A percentile compares a stretch with the other conserved stretches of the same genome.
Evolutionary conservation across 2,888 invertebrate genomes (phyloP).

Genomic region (Epinotia nisella): DNA sequence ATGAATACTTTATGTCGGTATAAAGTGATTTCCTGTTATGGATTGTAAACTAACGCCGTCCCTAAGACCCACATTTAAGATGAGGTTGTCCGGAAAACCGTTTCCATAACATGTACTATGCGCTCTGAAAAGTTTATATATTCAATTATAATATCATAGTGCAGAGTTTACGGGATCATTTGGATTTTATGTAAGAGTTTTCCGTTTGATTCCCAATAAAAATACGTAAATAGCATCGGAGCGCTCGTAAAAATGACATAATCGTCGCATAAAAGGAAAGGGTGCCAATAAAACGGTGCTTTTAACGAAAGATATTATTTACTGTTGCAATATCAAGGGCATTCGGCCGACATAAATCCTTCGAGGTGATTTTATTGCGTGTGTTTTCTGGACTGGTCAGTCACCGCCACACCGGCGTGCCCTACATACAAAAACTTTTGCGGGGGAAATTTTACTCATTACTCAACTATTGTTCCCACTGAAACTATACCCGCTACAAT

Average conservation of each 20-base stretch:
- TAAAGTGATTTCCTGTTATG: conserved; percentile 31
- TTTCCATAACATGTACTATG: conserved; percentile 29
- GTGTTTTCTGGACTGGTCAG: conserved; percentile 48
- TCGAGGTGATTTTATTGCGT: conserved; percentile 63
- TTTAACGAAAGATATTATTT: conserved; percentile 79
- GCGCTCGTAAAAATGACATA: conserved; percentile 78
- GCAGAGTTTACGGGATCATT: conserved; percentile 45
- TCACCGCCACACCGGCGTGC: conserved; percentile 33
- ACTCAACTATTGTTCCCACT: conserved; percentile 3
- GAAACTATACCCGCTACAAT: conserved; percentile 8
- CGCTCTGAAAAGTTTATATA: conserved; percentile 16
- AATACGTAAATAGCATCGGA: conserved; percentile 68
- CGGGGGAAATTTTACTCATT: conserved; percentile 16
- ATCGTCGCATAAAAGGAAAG: conserved; percentile 78
- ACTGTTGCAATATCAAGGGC: conserved; percentile 73
- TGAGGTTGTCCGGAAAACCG: conserved; percentile 19
- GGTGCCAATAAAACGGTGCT: conserved; percentile 77
- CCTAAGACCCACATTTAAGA: conserved; percentile 13
- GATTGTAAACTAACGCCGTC: conserved; percentile 21
- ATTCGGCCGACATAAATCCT: conserved; percentile 63
- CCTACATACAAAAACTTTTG: neutral
- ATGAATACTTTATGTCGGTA: conserved; percentile 22
- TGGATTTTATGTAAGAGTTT: conserved; percentile 51
- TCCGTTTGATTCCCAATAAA: conserved; percentile 74
- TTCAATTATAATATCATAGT: conserved; percentile 43